Conservation (phyloP, 2,888 invertebrate genomes). For the Ormyrus labotus region DNA sequence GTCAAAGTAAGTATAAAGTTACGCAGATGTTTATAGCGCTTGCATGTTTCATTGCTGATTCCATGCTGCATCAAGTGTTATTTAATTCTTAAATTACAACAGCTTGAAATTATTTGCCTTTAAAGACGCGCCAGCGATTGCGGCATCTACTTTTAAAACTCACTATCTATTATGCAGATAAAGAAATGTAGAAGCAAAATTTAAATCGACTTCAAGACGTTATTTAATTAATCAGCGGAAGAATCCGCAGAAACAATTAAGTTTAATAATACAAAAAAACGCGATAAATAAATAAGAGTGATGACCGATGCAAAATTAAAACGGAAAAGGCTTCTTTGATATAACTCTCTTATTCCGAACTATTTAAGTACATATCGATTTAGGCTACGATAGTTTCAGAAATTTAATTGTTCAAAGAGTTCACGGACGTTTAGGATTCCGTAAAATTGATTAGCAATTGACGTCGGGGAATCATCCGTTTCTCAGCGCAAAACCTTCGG, state of each 20-base stretch:
- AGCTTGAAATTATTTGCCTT: neutral
- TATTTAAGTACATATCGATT: neutral
- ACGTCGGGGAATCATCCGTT: slow-evolving; percentile 20
- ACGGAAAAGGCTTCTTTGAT: neutral
- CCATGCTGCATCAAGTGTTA: neutral
- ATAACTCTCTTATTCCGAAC: neutral
- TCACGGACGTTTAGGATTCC: slow-evolving; percentile 20
- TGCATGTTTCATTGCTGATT: neutral
- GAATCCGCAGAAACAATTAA: too few species aligned
- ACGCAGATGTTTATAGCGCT: neutral
- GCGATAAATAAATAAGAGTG: neutral
- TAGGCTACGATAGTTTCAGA: slow-evolving; percentile 2
- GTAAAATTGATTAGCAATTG: slow-evolving; percentile 64
- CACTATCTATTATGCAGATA: too few species aligned
- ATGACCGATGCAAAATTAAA: slow-evolving; percentile 1
- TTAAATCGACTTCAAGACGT: too few species aligned
- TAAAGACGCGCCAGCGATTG: neutral
- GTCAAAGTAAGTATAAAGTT: slow-evolving; percentile 4
- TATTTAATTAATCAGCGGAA: too few species aligned
- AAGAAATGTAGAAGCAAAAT: too few species aligned
- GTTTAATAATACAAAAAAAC: too few species aligned
- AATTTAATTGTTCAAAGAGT: slow-evolving; percentile 11
- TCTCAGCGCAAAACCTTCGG: slow-evolving; percentile 17
- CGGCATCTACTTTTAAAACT: neutral
- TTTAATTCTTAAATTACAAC: slow-evolving; percentile 36